Evolutionary conservation across 2,113 vertebrate species (phyloP), one percentile per base, ranked within the genome.

Genomic region (rabbit (Oryctolagus cuniculus)): DNA sequence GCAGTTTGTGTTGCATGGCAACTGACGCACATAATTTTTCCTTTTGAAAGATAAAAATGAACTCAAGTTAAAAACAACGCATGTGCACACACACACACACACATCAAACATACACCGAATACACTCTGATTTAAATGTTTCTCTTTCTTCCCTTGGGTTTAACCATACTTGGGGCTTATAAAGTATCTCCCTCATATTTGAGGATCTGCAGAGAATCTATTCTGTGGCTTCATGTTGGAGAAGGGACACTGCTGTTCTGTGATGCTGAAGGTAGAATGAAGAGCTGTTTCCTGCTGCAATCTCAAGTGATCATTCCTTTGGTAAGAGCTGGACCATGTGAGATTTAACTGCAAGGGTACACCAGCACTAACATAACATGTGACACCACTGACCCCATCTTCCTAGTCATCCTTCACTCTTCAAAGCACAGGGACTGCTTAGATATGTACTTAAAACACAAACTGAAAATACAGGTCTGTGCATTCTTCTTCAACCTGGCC

Each of bases 1-100:
- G 19, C 89, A 84, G 87, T 44, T 70, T 78, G 64, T 74, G 86
- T 55, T 95, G 85, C 87, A 24, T 34, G 91, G 90, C 93, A 97
- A 94, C 87, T 91, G 75, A 11, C 94, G 53, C 36, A 70, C 29
- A 80, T 91, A 78, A 77, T 93, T 63, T 90, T 96, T 96, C 88
- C 74, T 87, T 34, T 72, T 75, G 73, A 90, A 97, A 96, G 96
- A 95, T 97, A 97, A 90, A 93, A 0, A 1, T 31, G 94, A 97
- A 55, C 84, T 89, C 92, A 97, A 92, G n/a, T 81, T 94, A 92
- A 51, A 95, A 93, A 70, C 91, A 81, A 58, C 22, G 77, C 58
- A 78, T 13, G 49, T 27, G 36, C 6, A 38, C 72, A 82, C 80
- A 81, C 55, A 91, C 63, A 77, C 83, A 66, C 38, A 66, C 69